Conservation (phyloP, 2,888 invertebrate species). For the Boloria euphrosyne region DNA sequence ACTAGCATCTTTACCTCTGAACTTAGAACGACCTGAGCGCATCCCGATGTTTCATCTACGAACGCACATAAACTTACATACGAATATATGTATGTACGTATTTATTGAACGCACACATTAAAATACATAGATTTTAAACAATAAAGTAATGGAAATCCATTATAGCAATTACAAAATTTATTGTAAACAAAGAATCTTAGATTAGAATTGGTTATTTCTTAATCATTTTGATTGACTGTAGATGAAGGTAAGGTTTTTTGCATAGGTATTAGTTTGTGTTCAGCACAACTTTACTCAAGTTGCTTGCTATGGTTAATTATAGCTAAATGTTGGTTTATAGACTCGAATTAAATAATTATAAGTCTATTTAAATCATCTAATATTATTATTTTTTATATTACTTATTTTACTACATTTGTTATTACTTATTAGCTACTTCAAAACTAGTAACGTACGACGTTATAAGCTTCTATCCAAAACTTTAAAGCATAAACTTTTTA, state of each 20-base stretch:
- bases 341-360: too few species aligned
- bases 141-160: conserved; percentile 38
- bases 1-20: conserved; percentile 78
- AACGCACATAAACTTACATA: conserved; percentile 35
- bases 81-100: conserved; percentile 21
- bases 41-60: conserved; percentile 62
- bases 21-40: conserved; percentile 73
- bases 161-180: conserved; percentile 36
- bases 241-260: conserved; percentile 5
- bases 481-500: too few species aligned
- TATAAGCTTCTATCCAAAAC: too few species aligned
- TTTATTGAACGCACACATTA: conserved; percentile 36
- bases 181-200: conserved; percentile 35
- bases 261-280: too few species aligned
- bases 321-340: too few species aligned
- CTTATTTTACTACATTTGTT: too few species aligned
- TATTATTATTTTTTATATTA: too few species aligned
- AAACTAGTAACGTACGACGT: too few species aligned
- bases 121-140: conserved; percentile 34
- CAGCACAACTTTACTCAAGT: too few species aligned
- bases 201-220: conserved; percentile 23
- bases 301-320: too few species aligned
- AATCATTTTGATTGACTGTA: conserved; percentile 12
- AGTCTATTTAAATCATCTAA: too few species aligned
- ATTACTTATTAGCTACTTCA: too few species aligned